Evolutionary conservation across 2,888 invertebrate genomes (phyloP).

Genomic region (Podabrus alpinus): DNA sequence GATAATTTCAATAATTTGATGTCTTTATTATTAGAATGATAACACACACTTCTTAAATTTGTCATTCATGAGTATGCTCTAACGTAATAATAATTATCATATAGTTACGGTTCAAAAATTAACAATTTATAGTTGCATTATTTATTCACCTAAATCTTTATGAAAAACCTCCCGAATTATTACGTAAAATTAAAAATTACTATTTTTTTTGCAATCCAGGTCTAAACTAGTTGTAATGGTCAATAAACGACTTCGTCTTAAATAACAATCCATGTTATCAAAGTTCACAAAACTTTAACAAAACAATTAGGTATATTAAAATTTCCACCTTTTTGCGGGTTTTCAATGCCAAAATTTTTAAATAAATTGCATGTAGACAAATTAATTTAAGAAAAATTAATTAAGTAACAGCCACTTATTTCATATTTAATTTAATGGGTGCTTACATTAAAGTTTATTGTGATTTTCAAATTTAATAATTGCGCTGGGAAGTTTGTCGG

Average conservation of each 20-base stretch:
- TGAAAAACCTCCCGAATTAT: background rate
- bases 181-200: background rate
- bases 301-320: background rate
- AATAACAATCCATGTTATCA: background rate
- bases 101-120: background rate
- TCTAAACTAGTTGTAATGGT: background rate
- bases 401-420: background rate
- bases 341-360: background rate
- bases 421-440: background rate
- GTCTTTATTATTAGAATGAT: conserved; percentile 15
- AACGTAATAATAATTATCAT: background rate
- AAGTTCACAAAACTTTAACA: background rate
- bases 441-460: too few relatives aligned
- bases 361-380: background rate
- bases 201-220: background rate
- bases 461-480: too few relatives aligned
- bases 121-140: background rate
- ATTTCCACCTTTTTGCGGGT: background rate
- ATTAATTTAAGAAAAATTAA: background rate
- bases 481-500: too few relatives aligned
- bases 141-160: background rate
- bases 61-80: background rate
- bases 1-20: conserved; percentile 31
- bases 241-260: background rate
- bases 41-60: background rate